Base-by-base conservation (phyloP, 1,140 invertebrate genomes). In the Cylas formicarius region DNA sequence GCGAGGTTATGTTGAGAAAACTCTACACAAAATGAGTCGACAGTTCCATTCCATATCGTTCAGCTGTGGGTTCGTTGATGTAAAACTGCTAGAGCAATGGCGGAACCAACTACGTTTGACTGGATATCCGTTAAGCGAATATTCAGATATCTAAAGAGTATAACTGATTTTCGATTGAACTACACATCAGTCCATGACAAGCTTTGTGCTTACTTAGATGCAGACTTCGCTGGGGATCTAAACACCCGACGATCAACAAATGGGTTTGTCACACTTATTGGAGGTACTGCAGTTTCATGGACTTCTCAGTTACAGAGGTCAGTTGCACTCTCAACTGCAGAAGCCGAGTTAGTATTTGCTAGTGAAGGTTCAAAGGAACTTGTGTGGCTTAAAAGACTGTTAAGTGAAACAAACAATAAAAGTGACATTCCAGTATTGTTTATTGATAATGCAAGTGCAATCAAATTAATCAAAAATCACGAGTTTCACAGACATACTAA, bases 311-410 rank as follows among this genome's bases (percentile, higher is more conserved):
- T 57, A 48, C 68, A 73, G 50, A 37, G 42, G 6, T 60, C 21
- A 33, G 46, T 58, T 20, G 55, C 60, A 11, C 36, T 59, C 6
- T 63, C 60, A 2, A 66, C 67, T 10, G 67, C 62, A 6, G 67
- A 72, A 51, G 60, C 67, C n/a, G 68, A 72, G 41, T 62, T 55
- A 53, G 26, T 65, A 4, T 57, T 62, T 23, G 53, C 51, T 7
- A 48, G 52, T 53, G 55, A 58, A 40, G 55, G 48, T n/a, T 36
- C 53, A 7, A 62, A 62, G 46, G 54, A 66, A 33, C 26, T 55
- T 11, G 32, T 62, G 11, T 64, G 58, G 58, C 35, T 65, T 9
- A 46, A 35, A 19, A 43, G 53, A 34, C 41, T 65, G 8, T 36
- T 63, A 2, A 32, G 17, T 32, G 63, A 66, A 40, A 14, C 33